These are phyloP conservation scores for Drosophila falleni DNA, from an alignment of 2,888 invertebrate genomes.

Conservation along the genomic window DNA sequence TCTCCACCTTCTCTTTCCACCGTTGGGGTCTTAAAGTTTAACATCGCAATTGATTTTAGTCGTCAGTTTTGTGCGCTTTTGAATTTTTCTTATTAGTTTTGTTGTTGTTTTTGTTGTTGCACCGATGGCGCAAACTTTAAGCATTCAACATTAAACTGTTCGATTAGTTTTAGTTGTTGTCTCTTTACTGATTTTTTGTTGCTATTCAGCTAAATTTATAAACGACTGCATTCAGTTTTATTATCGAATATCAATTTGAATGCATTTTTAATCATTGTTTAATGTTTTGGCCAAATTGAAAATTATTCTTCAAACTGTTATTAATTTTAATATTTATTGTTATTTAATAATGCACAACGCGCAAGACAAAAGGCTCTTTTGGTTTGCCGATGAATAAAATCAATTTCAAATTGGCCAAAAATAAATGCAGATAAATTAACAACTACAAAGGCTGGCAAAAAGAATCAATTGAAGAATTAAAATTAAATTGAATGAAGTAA, in stretches of 20 bases:
- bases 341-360: constrained; percentile 41
- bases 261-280: constrained; percentile 75
- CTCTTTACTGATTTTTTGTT: constrained; percentile 7
- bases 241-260: constrained; percentile 73
- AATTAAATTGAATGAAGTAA: background rate
- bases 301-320: constrained; percentile 62
- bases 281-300: constrained; percentile 56
- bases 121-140: constrained; percentile 63
- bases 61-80: constrained; percentile 79
- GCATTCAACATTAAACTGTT: constrained; percentile 67
- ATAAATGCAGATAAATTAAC: constrained; percentile 13
- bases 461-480: background rate
- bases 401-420: constrained; percentile 6
- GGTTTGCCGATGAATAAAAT: constrained; percentile 2
- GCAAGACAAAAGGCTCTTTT: constrained; percentile 2
- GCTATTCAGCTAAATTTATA: constrained; percentile 49
- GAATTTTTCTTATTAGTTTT: constrained; percentile 61
- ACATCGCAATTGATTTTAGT: constrained; percentile 80
- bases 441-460: background rate
- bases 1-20: constrained; percentile 3
- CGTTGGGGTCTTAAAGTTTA: constrained; percentile 75
- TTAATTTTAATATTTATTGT: constrained; percentile 53
- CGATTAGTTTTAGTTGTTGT: constrained; percentile 57
- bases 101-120: constrained; percentile 45
- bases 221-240: constrained; percentile 59